Base-by-base conservation (phyloP, 2,113 vertebrate species). In the Porphyrio hochstetteri region DNA sequence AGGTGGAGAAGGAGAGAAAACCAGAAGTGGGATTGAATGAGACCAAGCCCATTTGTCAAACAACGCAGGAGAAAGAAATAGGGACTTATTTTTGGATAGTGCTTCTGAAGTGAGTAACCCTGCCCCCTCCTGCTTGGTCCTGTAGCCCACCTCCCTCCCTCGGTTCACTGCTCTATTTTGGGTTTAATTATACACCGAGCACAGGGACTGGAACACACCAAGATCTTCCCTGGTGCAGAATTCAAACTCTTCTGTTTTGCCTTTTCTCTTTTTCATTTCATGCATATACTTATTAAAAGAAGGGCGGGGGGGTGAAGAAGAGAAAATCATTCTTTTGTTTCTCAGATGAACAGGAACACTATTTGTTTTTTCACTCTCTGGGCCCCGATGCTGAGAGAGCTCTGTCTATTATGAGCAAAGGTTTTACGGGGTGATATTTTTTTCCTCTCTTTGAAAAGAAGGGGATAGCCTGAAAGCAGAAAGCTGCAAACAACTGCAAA, bases 141-240 rank as follows among this genome's bases (percentile, higher is more conserved):
- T 88, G 40, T 78, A 69, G 82, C 87, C 78, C 81, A 91, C 75
- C 89, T 95, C 76, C 88, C 67, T 91, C 86, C 90, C 75, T 86
- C 31, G 0, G 86, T 88, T 96, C 94, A 83, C 23, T 92, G 96
- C 92, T 97, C 96, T 97, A 96, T 97, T 97, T 96, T 88, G 65
- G 93, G 92, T 95, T 95, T 97, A 97, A 97, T 97, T 97, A 97
- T 88, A 96, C 77, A 70, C 59, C 57, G 2, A 65, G 87, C 64
- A 83, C 57, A 91, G 87, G 46, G 77, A 94, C 80, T 93, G 50
- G 68, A 96, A 93, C 56, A 86, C 71, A 93, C 92, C 69, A 72
- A 76, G 72, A 96, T 94, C 90, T 91, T 96, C 75, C 46, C 91
- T 52, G 15, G 85, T 86, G 44, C 78, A 82, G 90, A 92, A 95